Base-by-base conservation (phyloP, 2,113 vertebrate genomes). In the Hyaena hyaena region DNA sequence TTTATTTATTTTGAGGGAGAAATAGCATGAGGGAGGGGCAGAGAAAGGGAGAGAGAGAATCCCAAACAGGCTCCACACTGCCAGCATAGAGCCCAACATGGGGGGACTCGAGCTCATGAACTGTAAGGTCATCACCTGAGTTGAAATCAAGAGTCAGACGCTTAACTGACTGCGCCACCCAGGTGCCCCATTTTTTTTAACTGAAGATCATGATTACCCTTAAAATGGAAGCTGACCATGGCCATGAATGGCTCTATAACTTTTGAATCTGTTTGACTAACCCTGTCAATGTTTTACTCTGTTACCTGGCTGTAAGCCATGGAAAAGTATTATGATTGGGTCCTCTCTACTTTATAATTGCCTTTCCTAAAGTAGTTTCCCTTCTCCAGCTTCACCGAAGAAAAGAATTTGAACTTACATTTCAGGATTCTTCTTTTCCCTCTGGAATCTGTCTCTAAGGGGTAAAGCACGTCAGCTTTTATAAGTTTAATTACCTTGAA, bases 391-490 rank as follows among this genome's bases (percentile, higher is more conserved):
- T 50, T 94, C 83, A 74, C 53, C 65, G 48, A 91, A 58, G 63
- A 48, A 14, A 81, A 74, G 17, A 88, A 83, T 89, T 55, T 89
- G 68, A 84, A 88, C 83, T 85, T 95, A 11, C 1, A 24, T 76
- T 77, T 95, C 43, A 83, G 63, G 39, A 43, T 71, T 97, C 48
- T 79, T 86, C 61, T 69, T 90, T 96, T 89, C 81, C 80, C 79
- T 69, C 50, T 55, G 35, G 65, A 50, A 35, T 92, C 68, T 76
- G 0, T 97, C 55, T 79, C 2, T 14, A 80, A 91, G 48, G 74
- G 10, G 24, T 55, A 85, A 74, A 80, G 79, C 53, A 76, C 31
- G n/a, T 61, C 69, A 24, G 33, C 94, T 76, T 93, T 73, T 76
- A 24, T 79, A 86, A 84, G 26, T 79, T 48, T 80, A n/a, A 80